phyloP scores from a whole-genome alignment of 2,797 vertebrate genomes.

The Delichon dasypus region DNA sequence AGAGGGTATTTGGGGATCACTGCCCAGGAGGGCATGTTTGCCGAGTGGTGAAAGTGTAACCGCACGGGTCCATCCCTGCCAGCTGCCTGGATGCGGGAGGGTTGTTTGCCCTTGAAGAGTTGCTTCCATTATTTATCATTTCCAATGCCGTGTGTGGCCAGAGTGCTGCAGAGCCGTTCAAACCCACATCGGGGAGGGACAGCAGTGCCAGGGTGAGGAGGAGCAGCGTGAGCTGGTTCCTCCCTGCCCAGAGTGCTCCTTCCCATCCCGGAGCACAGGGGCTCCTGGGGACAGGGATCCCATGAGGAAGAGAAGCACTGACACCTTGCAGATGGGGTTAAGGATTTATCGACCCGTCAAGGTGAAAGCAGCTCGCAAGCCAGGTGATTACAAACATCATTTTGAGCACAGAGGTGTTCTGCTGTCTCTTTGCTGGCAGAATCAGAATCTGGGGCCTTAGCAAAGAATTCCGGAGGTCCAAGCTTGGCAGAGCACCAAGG shows the following conservation, averaged over 20 bases:
- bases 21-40: constrained; percentile 37
- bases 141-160: neutral
- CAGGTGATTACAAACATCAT: rapidly evolving
- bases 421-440: neutral
- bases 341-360: neutral
- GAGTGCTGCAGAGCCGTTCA: neutral
- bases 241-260: neutral
- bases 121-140: neutral
- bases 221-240: neutral
- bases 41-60: constrained; percentile 31
- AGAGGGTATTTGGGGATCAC: neutral
- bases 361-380: neutral
- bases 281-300: neutral
- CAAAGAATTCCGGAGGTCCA: neutral
- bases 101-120: neutral
- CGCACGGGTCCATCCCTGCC: neutral
- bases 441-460: neutral
- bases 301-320: neutral
- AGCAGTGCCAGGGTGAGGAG: neutral
- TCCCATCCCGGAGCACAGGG: neutral
- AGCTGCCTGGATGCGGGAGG: neutral
- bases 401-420: neutral
- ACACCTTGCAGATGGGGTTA: neutral
- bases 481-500: neutral
- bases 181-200: neutral